Conservation (phyloP, 2,113 vertebrate genomes). For the Acanthochromis polyacanthus region DNA sequence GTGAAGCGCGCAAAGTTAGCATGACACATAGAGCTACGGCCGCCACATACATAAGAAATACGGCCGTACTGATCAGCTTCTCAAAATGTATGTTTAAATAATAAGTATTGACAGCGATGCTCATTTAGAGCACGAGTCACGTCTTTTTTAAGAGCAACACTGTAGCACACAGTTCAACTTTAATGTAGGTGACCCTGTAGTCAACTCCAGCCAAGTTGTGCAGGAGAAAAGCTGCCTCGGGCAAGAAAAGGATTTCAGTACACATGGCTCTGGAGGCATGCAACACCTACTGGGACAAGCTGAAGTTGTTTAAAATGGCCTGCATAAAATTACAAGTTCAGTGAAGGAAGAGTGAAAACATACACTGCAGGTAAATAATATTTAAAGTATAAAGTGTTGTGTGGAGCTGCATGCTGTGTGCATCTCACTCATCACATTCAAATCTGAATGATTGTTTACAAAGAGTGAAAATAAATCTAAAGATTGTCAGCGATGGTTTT, state of each 20-base stretch:
- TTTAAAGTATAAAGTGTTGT: neutral
- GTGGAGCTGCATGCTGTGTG: neutral
- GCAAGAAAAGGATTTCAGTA: slow-evolving; percentile 1
- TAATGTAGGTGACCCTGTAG: slow-evolving; percentile 6
- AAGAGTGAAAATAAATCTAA: neutral
- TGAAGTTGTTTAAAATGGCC: too few species aligned
- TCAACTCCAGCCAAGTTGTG: neutral
- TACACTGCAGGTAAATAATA: neutral
- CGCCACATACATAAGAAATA: too few species aligned
- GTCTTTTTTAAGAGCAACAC: neutral
- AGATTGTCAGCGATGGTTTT: neutral
- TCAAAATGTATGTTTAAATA: neutral
- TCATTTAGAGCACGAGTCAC: neutral
- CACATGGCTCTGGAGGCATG: neutral
- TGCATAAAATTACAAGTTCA: neutral
- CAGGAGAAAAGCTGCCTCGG: neutral
- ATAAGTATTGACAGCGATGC: neutral
- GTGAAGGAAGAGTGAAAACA: neutral
- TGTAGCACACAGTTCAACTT: neutral
- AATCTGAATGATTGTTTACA: slow-evolving; percentile 4
- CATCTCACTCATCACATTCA: neutral
- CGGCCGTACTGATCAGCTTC: neutral
- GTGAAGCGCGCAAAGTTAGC: too few species aligned
- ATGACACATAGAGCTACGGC: too few species aligned
- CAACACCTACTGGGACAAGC: neutral